These are phyloP conservation scores for Lycocorax pyrrhopterus DNA, from an alignment of 2,113 vertebrate species.

Conservation along the genomic window DNA sequence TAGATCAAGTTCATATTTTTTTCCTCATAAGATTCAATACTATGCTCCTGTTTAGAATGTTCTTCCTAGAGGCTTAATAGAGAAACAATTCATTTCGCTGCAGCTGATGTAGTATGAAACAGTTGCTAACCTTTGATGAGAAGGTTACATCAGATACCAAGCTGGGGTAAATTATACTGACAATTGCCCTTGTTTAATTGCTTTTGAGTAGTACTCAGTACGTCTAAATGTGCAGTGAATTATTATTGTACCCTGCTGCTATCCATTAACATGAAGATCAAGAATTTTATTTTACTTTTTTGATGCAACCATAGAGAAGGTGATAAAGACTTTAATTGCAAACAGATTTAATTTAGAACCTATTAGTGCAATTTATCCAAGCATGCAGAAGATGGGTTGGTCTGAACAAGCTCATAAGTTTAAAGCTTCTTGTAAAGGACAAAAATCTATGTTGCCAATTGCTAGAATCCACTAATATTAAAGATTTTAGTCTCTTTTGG, in stretches of 20 bases:
- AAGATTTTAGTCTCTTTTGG: neutral
- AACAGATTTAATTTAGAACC: conserved; percentile 19
- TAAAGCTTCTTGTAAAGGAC: neutral
- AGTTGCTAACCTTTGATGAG: conserved; percentile 43
- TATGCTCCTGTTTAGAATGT: neutral
- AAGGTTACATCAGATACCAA: conserved; percentile 36
- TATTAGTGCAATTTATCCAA: conserved; percentile 31
- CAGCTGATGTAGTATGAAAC: neutral
- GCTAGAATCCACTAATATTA: neutral
- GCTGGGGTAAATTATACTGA: conserved; percentile 44
- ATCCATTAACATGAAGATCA: conserved; percentile 2
- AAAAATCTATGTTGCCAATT: neutral
- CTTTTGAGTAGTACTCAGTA: conserved; percentile 27
- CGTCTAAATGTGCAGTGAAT: conserved; percentile 27
- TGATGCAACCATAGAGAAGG: neutral
- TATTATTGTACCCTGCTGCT: neutral
- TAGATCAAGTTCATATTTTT: neutral
- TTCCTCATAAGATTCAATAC: neutral
- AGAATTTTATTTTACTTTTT: conserved; percentile 12
- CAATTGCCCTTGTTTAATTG: conserved; percentile 56
- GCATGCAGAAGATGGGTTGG: neutral
- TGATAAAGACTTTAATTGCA: conserved; percentile 57
- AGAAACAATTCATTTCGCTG: neutral
- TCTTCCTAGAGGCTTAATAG: neutral
- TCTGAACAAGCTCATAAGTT: neutral